Conservation (phyloP, 2,888 invertebrate genomes). For the Aphidius colemani region DNA sequence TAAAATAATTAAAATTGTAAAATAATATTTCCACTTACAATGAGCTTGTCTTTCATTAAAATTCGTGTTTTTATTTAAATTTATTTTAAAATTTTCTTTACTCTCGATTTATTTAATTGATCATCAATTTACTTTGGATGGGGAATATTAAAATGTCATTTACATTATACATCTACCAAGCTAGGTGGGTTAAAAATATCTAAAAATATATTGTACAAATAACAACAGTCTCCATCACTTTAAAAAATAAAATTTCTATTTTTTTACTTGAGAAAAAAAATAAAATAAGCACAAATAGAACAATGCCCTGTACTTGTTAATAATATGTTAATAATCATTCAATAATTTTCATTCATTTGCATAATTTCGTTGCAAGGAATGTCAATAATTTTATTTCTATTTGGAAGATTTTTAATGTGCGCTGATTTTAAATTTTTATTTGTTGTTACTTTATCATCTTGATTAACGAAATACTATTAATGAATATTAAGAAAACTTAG, state of each 20-base stretch:
- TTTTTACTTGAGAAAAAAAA: background rate
- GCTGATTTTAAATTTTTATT: constrained; percentile 18
- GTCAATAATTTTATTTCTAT: constrained; percentile 5
- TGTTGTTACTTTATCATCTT: background rate
- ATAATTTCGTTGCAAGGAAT: background rate
- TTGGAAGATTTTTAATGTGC: constrained; percentile 26
- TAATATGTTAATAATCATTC: background rate
- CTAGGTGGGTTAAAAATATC: constrained; percentile 51
- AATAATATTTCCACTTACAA: no score
- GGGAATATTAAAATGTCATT: no score
- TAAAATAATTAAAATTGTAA: no score
- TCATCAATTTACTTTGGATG: no score
- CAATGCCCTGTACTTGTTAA: background rate
- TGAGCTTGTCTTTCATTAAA: no score
- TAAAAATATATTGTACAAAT: constrained; percentile 53
- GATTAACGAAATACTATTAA: constrained; percentile 12
- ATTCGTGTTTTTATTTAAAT: no score
- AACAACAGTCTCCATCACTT: constrained; percentile 44
- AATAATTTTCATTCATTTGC: constrained; percentile 12
- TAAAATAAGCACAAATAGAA: background rate
- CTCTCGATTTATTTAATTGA: no score
- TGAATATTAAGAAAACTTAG: constrained; percentile 41
- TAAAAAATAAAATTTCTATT: constrained; percentile 42
- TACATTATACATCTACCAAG: background rate
- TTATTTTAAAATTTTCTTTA: no score